Evolutionary conservation across 2,797 vertebrate species (phyloP), one percentile per base, ranked within the genome.

Genomic region (Aulostomus chinensis): DNA sequence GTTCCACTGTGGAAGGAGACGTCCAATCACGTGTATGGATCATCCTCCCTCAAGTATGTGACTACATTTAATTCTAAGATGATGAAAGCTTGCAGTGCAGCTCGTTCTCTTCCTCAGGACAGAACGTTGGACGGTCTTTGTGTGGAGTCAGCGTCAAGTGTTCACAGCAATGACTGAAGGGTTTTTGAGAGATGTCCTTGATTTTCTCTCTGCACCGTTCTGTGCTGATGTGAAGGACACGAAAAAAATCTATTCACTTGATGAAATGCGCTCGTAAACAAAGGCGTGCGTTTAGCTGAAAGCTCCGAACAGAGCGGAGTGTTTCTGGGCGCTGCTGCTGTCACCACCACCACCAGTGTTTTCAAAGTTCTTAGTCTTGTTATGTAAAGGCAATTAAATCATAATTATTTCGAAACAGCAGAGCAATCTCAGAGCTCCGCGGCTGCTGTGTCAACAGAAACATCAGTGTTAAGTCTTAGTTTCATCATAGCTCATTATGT

Each of bases 401-500:
- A 6, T 37, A 38, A 60, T 47, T 42, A 40, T 59, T 53, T 42
- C 2, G 24, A 60, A 46, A 46, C 16, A 33, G 31, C 26, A 2
- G 2, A 43, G 40, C 10, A 10, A 38, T 32, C 20, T 29, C 6
- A 21, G 14, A 18, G 26, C 36, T 57, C 38, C 45, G 20, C 14
- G 35, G 51, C 29, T 41, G 15, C 40, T 7, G 32, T 24, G 36
- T 54, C 55, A 22, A 21, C 32, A 38, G 26, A 55, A 61, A 47
- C 7, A 61, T 48, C 40, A n/a, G 8, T 16, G 30, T 45, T 43
- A 21, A 43, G 45, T 39, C 47, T 53, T 20, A 9, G 29, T 67
- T 71, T 65, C 53, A 71, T 71, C 59, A 43, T 1, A 11, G 42
- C 56, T 73, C 58, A 65, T 74, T 58, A 65, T 34, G 14, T 39